Base-by-base conservation (phyloP, 2,797 vertebrate species). In the Ispidina lecontei region DNA sequence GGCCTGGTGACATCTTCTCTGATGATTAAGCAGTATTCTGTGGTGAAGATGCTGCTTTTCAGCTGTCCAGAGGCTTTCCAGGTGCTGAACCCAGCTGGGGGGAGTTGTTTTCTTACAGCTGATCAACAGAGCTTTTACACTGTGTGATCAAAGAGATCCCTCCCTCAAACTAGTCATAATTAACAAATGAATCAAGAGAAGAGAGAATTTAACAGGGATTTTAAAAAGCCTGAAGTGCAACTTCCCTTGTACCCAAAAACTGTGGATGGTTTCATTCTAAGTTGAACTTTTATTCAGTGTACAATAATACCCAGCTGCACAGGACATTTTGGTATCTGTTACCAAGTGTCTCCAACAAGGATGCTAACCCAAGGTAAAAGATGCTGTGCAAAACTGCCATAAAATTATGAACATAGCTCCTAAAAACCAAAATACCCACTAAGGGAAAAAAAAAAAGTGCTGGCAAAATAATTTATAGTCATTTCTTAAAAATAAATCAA, bases 311-410 rank as follows among this genome's bases (percentile, higher is more conserved):
- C 44, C 56, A 88, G 84, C 77, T 74, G 77, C 58, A 62, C 28
- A 75, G 51, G 46, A 74, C 62, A 64, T 55, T 46, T 79, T 54
- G n/a, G 17, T 54, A 90, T 13, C 77, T 9, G 10, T n/a, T 54
- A 28, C n/a, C 18, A 62, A 59, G 29, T 37, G 31, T 28, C 62
- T 84, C 80, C 3, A 2, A 79, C 29, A 63, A 70, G 71, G 69
- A 58, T 65, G 26, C 16, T 79, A 28, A 92, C 33, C 54, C 64
- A 76, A 73, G 37, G 41, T 91, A 84, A 91, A 91, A 93, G 60
- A 79, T n/a, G 54, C 51, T 91, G 88, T 84, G 84, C 80, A 94
- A 95, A 93, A 68, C 25, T 1, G 39, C 75, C 4, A 3, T 80
- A 82, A 72, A 79, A 33, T 55, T 20, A 63, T 1, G 1, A 74